phyloP scores from a whole-genome alignment of 2,113 vertebrate genomes.

The Lonchura striata region DNA sequence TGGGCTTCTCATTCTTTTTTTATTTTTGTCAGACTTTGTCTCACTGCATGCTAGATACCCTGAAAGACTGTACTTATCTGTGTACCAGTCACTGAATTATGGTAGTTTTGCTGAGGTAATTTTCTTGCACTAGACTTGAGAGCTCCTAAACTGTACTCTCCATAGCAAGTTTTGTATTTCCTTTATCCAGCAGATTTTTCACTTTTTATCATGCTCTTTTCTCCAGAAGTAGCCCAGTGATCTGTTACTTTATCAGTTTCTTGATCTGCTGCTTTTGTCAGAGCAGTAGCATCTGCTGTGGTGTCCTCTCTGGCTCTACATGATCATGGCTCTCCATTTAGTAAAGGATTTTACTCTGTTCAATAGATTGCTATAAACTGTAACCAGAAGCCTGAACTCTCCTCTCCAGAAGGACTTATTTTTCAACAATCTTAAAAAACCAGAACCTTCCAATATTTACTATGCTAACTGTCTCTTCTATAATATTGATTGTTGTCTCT shows the following conservation, averaged over 20 bases:
- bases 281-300: background rate
- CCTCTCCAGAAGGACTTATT: background rate
- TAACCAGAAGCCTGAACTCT: background rate
- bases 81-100: background rate
- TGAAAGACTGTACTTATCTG: background rate
- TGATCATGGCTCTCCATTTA: background rate
- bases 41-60: background rate
- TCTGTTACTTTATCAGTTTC: background rate
- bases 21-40: background rate
- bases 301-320: background rate
- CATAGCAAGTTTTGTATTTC: background rate
- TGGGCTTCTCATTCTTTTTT: background rate
- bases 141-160: background rate
- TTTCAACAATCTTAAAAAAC: background rate
- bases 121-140: background rate
- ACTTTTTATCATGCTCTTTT: background rate
- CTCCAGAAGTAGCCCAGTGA: background rate
- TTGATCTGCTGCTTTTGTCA: background rate
- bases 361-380: background rate
- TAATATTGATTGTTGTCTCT: background rate
- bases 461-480: background rate
- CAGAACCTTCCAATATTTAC: background rate
- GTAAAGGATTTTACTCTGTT: background rate
- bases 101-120: rapidly evolving
- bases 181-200: background rate